Base-by-base conservation (phyloP, 92 coral and sea anemone genomes). In the Diadumene lineata region DNA sequence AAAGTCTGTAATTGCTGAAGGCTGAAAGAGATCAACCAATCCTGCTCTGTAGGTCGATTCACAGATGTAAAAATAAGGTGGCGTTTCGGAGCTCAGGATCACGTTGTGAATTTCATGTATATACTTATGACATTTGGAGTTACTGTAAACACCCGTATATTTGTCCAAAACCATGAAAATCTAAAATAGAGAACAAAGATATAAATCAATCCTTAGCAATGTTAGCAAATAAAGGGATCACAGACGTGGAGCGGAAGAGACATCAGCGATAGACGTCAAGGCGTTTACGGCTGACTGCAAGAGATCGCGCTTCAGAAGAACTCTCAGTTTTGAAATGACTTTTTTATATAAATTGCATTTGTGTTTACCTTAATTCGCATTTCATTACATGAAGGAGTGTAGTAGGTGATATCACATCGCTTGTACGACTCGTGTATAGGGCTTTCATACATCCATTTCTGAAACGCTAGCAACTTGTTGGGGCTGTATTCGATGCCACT, bases 1-100 rank as follows among this genome's bases (percentile, higher is more conserved):
- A 69, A 69, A 11, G 22, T 69, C 74, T 21, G 28, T 22, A 18
- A 18, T 23, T 69, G 58, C 60, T 21, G 34, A 48, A 18, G 74
- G 74, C 60, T 69, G 60, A 26, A 69, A 26, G 31, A 69, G 44
- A 50, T 69, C 74, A 31, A 69, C 62, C 60, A 69, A 3, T 44
- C 60, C 74, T 50, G 21, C 25, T 69, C 28, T 69, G 1, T 48
- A 24, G 24, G 57, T 69, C 18, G 62, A 69, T 24, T 69, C 58
- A 50, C 74, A 69, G 60, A 69, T 44, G 30, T 69, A 69, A 27
- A 69, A 69, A 17, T 10, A 44, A 0, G 74, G 74, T 24, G 30
- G 31, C 16, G 74, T 10, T 13, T 24, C 32, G 22, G 74, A 50
- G 19, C 1, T 16, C 28, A 44, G 44, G 24, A 69, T 25, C 3